Base-by-base conservation (phyloP, 2,888 invertebrate genomes). In the Lepidochrysops patricia region DNA sequence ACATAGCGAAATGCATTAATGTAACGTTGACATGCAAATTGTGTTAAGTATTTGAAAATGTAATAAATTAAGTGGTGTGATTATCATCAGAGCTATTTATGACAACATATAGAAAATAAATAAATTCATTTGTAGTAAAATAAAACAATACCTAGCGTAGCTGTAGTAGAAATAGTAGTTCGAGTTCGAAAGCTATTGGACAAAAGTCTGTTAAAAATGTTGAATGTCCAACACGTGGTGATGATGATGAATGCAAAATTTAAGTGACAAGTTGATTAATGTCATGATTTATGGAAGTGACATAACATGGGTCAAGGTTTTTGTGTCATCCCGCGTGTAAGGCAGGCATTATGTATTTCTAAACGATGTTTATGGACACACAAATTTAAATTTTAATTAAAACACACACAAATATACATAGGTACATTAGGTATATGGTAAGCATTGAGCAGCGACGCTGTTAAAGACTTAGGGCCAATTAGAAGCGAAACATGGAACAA, bases 291-390 rank as follows among this genome's bases (percentile, higher is more conserved):
- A 9, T 43, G 43, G 19, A 43, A 19, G 43, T 52, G 52, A 52
- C 52, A 52, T 52, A 15, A 26, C 52, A 15, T 13, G 52, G 52
- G 52, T 52, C 52, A 52, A 52, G 52, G 52, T 26, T 52, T 52
- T 27, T 52, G 27, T 52, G 52, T 15, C 50, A 26, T n/a, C 27
- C 52, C 27, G 27, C 25, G 50, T 34, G 34, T 27, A 26, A 19
- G 23, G 9, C 2, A 19, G 43, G 12, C 43, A 23, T 23, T 43
- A 43, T 43, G 19, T 43, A 23, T 43, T 19, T 19, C 43, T 43
- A 23, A 43, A 23, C 19, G 19, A 5, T 29, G 29, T 19, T 9
- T 23, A 23, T n/a, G n/a, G n/a, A n/a, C n/a, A n/a, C n/a, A 43
- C 12, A 9, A 9, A 43, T 19, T 43, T 19, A 19, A 43, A 4